phyloP scores from a whole-genome alignment of 2,888 invertebrate species.

The Catocala sponsa region DNA sequence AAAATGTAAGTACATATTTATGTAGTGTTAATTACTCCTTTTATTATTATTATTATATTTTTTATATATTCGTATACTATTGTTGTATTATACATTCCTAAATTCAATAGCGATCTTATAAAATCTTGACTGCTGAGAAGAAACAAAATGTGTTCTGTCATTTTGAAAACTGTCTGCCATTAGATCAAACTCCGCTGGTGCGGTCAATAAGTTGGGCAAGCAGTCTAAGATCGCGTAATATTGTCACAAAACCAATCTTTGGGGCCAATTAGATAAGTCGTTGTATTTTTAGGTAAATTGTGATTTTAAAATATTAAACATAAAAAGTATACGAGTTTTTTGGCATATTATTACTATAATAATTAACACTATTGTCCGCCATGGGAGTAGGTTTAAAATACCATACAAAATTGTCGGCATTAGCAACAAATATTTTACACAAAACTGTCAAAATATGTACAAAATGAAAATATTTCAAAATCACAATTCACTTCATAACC shows the following conservation, averaged over 20 bases:
- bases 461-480: constrained; percentile 19
- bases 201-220: constrained; percentile 26
- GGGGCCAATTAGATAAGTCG: constrained; percentile 46
- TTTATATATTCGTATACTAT: constrained; percentile 34
- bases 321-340: no score
- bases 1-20: constrained; percentile 49
- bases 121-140: neutral
- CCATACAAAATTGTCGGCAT: no score
- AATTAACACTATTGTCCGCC: no score
- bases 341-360: no score
- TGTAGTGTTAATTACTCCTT: constrained; percentile 32
- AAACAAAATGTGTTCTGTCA: constrained; percentile 1
- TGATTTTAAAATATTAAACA: constrained; percentile 27
- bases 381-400: neutral
- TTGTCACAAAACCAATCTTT: constrained; percentile 43
- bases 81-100: constrained; percentile 43
- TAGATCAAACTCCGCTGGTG: constrained; percentile 8
- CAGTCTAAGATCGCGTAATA: constrained; percentile 33
- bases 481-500: constrained; percentile 13
- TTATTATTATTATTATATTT: constrained; percentile 20
- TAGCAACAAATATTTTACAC: no score
- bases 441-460: no score
- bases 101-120: constrained; percentile 31
- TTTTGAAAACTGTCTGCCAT: neutral
- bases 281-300: constrained; percentile 20